A percentile compares a stretch with the other conserved stretches of the same genome.
phyloP scores from a whole-genome alignment of 1,140 invertebrate genomes.

The Dermatophagoides farinae region DNA sequence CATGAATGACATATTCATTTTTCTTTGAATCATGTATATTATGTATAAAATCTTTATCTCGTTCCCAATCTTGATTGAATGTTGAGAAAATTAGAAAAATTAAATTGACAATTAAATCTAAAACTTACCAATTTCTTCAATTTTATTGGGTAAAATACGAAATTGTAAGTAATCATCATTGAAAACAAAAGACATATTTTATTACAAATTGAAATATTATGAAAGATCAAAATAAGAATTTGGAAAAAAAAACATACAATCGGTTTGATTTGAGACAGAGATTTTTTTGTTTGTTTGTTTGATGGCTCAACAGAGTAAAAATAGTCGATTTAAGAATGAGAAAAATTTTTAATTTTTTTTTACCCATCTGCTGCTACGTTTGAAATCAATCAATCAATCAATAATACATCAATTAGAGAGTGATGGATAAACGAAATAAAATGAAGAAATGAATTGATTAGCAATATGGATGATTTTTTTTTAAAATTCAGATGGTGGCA shows the following conservation, averaged over 20 bases:
- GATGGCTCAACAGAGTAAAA: not conserved
- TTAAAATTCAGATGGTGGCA: constrained; percentile 41
- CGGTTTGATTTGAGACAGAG: not conserved
- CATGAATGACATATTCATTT: not conserved
- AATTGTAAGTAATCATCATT: not conserved
- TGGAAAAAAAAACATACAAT: not conserved
- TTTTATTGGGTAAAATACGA: not conserved
- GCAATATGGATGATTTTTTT: too few species aligned
- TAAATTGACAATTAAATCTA: too few species aligned
- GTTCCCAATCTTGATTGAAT: too few species aligned
- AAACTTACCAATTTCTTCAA: not conserved
- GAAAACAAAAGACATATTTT: not conserved
- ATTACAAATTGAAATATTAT: not conserved
- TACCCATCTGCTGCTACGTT: not conserved
- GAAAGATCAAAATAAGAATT: not conserved
- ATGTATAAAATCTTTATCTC: too few species aligned
- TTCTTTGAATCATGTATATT: too few species aligned
- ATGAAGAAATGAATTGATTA: too few species aligned
- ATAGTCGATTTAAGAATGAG: not conserved
- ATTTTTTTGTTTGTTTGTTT: not conserved
- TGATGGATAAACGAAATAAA: too few species aligned
- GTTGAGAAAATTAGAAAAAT: too few species aligned
- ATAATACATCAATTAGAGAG: not conserved
- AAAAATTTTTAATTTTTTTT: too few species aligned
- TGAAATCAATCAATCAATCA: not conserved